Evolutionary conservation across 2,888 invertebrate genomes (phyloP), one percentile per base, ranked within the genome.

Genomic region (Diachrysia chrysitis): DNA sequence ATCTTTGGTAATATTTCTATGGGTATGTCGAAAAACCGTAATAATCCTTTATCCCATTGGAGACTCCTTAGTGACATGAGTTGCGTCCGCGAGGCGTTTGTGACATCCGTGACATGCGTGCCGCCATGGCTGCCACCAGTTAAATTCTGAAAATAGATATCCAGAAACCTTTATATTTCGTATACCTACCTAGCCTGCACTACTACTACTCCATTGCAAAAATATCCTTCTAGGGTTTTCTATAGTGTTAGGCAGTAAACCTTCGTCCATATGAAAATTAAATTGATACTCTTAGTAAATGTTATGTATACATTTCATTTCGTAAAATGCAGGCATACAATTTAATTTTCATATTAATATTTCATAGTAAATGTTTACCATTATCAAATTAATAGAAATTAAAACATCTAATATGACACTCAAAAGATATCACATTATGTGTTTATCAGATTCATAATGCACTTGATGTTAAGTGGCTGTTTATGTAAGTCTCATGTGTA

Each of bases 81-180:
- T 96, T 99, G 98, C 7, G 99, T 99, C 76, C 99, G 96, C 35
- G 99, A 98, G 14, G 99, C 99, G 92, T 99, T 99, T 37, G 99
- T 98, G 0, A 99, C 99, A 92, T 99, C 99, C 0, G 99, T 99
- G 0, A 98, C 94, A 89, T 99, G 99, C 7, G 97, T 92, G 55
- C 95, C 95, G 58, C 95, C 95, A 56, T 91, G 89, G 55, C 85
- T 87, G 10, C 96, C 96, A 6, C 96, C 96, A n/a, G 96, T 96
- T 35, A 96, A 90, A 78, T 96, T 96, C 96, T 96, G 79, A 35
- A 90, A 87, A 29, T 59, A 23, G 37, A 59, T 14, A n/a, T 10
- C 7, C 10, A 32, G 32, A 10, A 32, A 32, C 32, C 10, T 32
- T 0, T 10, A 10, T 10, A 32, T n/a, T n/a, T n/a, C n/a, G n/a